phyloP scores from a whole-genome alignment of 2,797 vertebrate genomes.

The Calcarius lapponicus region DNA sequence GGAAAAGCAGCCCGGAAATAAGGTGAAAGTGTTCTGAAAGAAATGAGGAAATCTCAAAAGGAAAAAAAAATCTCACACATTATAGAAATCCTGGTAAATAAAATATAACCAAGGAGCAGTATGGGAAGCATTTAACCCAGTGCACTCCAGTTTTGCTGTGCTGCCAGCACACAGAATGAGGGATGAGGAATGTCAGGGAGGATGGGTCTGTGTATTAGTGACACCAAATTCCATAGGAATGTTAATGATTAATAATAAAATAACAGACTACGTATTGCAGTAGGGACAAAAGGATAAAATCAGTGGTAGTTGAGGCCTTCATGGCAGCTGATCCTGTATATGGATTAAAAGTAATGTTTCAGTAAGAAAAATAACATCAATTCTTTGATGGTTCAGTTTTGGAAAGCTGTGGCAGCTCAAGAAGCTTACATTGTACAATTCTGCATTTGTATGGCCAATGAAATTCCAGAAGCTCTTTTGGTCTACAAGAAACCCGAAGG shows the following conservation, averaged over 20 bases:
- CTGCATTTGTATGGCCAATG: neutral
- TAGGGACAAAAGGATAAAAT: neutral
- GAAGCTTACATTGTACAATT: neutral
- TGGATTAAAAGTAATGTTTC: neutral
- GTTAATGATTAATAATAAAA: neutral
- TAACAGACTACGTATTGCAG: rapidly evolving
- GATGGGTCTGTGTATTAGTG: neutral
- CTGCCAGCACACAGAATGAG: neutral
- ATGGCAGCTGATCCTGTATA: neutral
- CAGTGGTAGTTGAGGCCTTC: neutral
- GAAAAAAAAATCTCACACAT: neutral
- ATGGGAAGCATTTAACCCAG: slow-evolving; percentile 35
- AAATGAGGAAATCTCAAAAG: slow-evolving; percentile 58
- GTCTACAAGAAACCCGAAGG: neutral
- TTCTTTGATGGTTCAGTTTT: neutral
- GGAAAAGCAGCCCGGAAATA: slow-evolving; percentile 49
- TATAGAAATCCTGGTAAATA: slow-evolving; percentile 54
- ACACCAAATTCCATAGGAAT: neutral
- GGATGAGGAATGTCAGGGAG: neutral
- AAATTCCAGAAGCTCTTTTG: neutral
- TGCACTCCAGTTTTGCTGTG: neutral
- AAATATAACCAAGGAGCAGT: slow-evolving; percentile 42
- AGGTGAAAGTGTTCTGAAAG: slow-evolving; percentile 57
- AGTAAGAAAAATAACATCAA: neutral
- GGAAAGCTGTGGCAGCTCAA: neutral